These are phyloP conservation scores for Zenarchopterus dispar DNA, from an alignment of 2,797 vertebrate genomes.

Conservation along the genomic window DNA sequence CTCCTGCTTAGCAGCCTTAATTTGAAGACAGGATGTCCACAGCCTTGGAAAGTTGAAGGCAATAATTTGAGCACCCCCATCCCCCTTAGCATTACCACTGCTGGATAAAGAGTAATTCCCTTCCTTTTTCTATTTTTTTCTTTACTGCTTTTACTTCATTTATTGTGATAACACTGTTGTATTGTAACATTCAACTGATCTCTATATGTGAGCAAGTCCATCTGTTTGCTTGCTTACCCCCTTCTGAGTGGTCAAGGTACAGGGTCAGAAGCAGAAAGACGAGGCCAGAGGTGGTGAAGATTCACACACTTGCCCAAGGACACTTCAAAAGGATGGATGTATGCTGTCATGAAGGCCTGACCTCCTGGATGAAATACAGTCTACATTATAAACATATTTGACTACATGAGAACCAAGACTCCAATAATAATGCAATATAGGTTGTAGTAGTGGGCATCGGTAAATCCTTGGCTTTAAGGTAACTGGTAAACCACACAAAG, in stretches of 20 bases:
- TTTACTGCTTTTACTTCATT: conserved; percentile 40
- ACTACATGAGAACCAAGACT: conserved; percentile 29
- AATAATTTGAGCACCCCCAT: conserved; percentile 74
- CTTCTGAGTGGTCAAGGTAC: conserved; percentile 62
- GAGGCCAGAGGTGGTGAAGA: conserved; percentile 42
- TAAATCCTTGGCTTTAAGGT: conserved; percentile 69
- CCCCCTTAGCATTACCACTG: conserved; percentile 46
- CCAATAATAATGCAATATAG: conserved; percentile 24
- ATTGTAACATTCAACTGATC: conserved; percentile 39
- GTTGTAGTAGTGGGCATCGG: conserved; percentile 56
- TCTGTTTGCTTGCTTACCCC: conserved; percentile 46
- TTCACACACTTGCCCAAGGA: conserved; percentile 66
- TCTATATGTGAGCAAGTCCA: conserved; percentile 32
- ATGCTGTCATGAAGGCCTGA: conserved; percentile 58
- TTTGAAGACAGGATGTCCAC: conserved; percentile 79
- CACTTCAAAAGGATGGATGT: conserved; percentile 74
- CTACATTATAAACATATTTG: conserved; percentile 36
- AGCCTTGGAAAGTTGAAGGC: conserved; percentile 73
- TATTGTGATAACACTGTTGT: conserved; percentile 52
- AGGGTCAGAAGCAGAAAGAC: conserved; percentile 48
- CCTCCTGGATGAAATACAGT: conserved; percentile 64
- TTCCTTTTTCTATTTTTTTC: conserved; percentile 42
- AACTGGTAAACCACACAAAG: conserved; percentile 64
- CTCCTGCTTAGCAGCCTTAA: conserved; percentile 80
- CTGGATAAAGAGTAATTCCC: conserved; percentile 71